Percentiles rank a stretch among this genome's conserved stretches.
Conservation (phyloP, 1,140 invertebrate genomes). For the Carposina sasakii region DNA sequence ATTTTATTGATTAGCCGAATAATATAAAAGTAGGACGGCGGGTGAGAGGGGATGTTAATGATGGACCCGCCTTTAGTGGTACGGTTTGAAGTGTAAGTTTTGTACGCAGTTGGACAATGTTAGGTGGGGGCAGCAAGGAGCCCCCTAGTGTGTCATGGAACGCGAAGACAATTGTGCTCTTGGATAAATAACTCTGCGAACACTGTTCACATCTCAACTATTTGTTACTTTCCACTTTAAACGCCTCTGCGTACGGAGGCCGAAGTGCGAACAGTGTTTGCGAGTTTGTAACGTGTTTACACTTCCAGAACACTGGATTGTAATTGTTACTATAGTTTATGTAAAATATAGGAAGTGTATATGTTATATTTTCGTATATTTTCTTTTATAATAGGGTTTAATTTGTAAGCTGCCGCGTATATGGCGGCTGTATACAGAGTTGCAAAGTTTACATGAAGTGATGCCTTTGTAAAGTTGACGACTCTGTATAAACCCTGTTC, state of each 20-base stretch:
- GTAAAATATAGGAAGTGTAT: conserved; percentile 67
- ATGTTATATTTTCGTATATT: conserved; percentile 65
- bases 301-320: conserved; percentile 52
- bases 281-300: conserved; percentile 68
- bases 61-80: conserved; percentile 18
- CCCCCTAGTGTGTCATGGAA: conserved; percentile 39
- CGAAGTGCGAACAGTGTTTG: not conserved
- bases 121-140: conserved; percentile 26
- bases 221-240: not conserved
- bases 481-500: conserved; percentile 29
- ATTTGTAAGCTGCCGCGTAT: not conserved
- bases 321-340: conserved; percentile 70
- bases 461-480: conserved; percentile 1
- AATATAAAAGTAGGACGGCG: conserved; percentile 44
- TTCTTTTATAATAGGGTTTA: conserved; percentile 40
- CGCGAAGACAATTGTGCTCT: conserved; percentile 35
- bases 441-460: not conserved
- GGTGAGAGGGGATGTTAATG: conserved; percentile 10
- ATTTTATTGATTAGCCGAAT: conserved; percentile 66
- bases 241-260: not conserved
- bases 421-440: not conserved
- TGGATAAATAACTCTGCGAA: conserved; percentile 27
- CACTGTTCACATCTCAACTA: conserved; percentile 23
- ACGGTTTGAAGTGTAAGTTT: conserved; percentile 47
- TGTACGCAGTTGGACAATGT: conserved; percentile 54